Evolutionary conservation across 2,113 vertebrate species (phyloP), one percentile per base, ranked within the genome.

Genomic region (Tylochromis polylepis): DNA sequence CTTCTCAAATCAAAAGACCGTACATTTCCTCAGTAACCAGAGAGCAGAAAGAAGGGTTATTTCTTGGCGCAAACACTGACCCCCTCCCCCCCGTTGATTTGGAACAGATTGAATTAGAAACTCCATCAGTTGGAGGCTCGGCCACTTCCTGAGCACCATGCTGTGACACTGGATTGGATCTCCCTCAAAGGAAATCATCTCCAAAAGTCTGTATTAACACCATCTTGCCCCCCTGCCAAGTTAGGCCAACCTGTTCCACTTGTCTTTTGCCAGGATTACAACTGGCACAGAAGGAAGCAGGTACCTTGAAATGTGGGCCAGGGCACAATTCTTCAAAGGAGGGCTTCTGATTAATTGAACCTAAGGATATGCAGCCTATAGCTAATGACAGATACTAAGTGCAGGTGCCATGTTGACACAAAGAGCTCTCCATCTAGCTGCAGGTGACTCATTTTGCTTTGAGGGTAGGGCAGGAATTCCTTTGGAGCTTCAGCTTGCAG

Each of bases 311-410:
- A 89, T 51, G 62, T 3, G 16, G 82, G 87, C 88, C 89, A 84
- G 82, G 82, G 49, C 56, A 83, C 72, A 55, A 84, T 53, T 82
- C 90, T 93, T 91, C 82, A 87, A 91, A 87, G 92, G 87, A 90
- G 93, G 93, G 87, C 89, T 86, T 87, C 90, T 94, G 94, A 95
- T 95, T 95, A 94, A 95, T 94, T 82, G 93, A 92, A 86, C 84
- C 88, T 85, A 86, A 83, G 87, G 86, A 91, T 85, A 86, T 85
- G 86, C 49, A 14, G 85, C 53, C 84, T 46, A 77, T 77, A 58
- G 70, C 83, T 79, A 46, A 85, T 89, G 95, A 95, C 95, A 94
- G 90, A 88, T 93, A 95, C 89, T 84, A 92, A 96, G 91, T 90
- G 75, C 57, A 34, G 85, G 86, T 92, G 95, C 91, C 86, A 88